These are phyloP conservation scores for Epinephelus malabaricus DNA, from an alignment of 2,797 vertebrate genomes.

Conservation along the genomic window DNA sequence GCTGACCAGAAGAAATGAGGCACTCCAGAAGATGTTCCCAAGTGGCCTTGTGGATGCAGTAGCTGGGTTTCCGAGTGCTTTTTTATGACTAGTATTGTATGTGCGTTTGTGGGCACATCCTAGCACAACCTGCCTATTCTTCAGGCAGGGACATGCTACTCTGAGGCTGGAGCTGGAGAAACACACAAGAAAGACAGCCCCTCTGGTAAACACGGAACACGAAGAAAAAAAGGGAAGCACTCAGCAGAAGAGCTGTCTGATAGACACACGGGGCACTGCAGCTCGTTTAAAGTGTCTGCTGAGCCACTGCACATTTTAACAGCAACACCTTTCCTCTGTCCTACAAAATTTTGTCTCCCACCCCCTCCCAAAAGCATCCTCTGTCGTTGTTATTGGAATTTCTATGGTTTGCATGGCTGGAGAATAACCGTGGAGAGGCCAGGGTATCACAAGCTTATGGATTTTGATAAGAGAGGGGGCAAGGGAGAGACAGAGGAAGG, in stretches of 20 bases:
- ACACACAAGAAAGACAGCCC: constrained; percentile 52
- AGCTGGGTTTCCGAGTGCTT: constrained; percentile 77
- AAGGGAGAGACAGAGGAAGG: constrained; percentile 97
- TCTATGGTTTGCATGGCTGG: constrained; percentile 95
- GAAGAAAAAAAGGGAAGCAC: constrained; percentile 63
- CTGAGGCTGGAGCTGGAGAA: constrained; percentile 69
- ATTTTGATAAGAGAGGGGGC: constrained; percentile 99
- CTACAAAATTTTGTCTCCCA: constrained; percentile 57
- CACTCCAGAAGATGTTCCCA: constrained; percentile 80
- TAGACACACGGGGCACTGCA: constrained; percentile 47
- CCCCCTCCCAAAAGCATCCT: constrained; percentile 69
- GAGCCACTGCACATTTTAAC: constrained; percentile 64
- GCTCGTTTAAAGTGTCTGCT: constrained; percentile 63
- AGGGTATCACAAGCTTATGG: constrained; percentile 99
- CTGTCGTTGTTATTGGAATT: constrained; percentile 86
- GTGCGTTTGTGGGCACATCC: constrained; percentile 75
- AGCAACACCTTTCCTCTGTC: constrained; percentile 72
- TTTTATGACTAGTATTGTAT: constrained; percentile 75
- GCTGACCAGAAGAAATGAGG: constrained; percentile 86
- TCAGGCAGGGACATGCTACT: constrained; percentile 77
- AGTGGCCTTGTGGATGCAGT: constrained; percentile 83
- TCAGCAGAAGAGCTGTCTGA: constrained; percentile 39
- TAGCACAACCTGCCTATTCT: constrained; percentile 78
- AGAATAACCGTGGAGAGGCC: constrained; percentile 99
- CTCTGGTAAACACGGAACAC: constrained; percentile 59